Evolutionary conservation across 2,113 vertebrate species (phyloP), one percentile per base, ranked within the genome.

Genomic region (Coptodon bakossiorum): DNA sequence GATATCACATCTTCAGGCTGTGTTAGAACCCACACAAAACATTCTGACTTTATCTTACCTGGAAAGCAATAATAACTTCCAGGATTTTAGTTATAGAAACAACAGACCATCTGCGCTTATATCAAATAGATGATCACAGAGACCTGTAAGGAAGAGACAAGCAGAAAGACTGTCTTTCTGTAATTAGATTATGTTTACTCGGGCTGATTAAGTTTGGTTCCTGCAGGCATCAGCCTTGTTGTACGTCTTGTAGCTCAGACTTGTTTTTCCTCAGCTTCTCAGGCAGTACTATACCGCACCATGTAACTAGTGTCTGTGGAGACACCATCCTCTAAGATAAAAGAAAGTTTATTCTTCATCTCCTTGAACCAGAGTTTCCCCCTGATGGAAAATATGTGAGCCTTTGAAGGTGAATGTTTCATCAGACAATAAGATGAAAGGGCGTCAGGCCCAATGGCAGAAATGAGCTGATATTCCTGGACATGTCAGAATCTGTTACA

Each of bases 341-440:
- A 59, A 61, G 12, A 80, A 85, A 61, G 38, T 86, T 90, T 85
- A 52, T 61, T 80, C 61, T 91, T 85, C 73, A 61, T 91, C 91
- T 86, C 59, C 73, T 84, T 92, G 79, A 90, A 87, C n/a, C 57
- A 38, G 68, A 84, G 50, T 80, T 78, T 80, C 78, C 63, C 34
- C 34, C 81, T 87, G 84, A 89, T 86, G 57, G 71, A 91, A 88
- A 84, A 83, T 78, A 71, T 40, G 73, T 57, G 48, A 87, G 80
- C 88, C 91, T 94, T 93, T 95, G 89, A 94, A 89, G 93, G 63
- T 90, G 63, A 73, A 54, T 86, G 80, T 94, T 92, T 94, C 84
- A 88, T 89, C 90, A 92, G 82, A 94, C 90, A 88, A 90, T 88
- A 38, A 90, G 87, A 93, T 90, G 84, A 94, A 94, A 94, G 82